Evolutionary conservation across 30 jellyfish, hydroid and myxozoan genomes (phyloP).

Genomic region (Nemopilema nomurai): DNA sequence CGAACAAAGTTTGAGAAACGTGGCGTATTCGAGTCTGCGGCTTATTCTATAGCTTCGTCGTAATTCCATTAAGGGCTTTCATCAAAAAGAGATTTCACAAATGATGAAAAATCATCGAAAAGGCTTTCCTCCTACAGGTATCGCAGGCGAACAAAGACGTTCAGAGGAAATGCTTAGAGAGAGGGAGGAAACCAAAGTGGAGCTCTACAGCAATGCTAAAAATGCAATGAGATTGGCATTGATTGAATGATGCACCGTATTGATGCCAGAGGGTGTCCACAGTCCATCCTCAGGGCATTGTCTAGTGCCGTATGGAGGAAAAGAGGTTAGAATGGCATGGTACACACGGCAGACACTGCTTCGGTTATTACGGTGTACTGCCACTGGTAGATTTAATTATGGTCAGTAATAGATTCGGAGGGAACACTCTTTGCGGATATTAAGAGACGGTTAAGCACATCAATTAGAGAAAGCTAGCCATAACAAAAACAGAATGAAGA

Average conservation of each 20-base stretch:
- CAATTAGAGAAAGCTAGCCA: conserved; percentile 37
- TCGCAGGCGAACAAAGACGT: neutral
- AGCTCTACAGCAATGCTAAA: neutral
- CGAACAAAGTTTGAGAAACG: too few relatives aligned
- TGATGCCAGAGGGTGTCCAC: conserved; percentile 1
- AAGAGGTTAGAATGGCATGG: conserved; percentile 13
- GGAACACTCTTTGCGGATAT: neutral
- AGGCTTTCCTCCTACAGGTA: neutral
- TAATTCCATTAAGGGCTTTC: neutral
- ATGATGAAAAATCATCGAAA: neutral
- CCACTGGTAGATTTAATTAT: conserved; percentile 19
- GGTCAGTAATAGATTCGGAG: conserved; percentile 18
- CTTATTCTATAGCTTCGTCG: neutral
- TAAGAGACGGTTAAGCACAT: conserved; percentile 7
- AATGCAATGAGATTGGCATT: neutral
- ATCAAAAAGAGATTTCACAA: neutral
- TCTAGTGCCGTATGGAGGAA: neutral
- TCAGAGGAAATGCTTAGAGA: neutral
- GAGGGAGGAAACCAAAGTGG: neutral
- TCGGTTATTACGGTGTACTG: conserved; percentile 18
- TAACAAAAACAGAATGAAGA: conserved; percentile 5
- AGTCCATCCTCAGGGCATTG: conserved; percentile 8
- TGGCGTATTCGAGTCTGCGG: neutral
- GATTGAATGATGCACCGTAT: neutral
- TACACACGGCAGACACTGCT: conserved; percentile 12